phyloP scores from a whole-genome alignment of 1,140 invertebrate genomes.

The Ostrea edulis region DNA sequence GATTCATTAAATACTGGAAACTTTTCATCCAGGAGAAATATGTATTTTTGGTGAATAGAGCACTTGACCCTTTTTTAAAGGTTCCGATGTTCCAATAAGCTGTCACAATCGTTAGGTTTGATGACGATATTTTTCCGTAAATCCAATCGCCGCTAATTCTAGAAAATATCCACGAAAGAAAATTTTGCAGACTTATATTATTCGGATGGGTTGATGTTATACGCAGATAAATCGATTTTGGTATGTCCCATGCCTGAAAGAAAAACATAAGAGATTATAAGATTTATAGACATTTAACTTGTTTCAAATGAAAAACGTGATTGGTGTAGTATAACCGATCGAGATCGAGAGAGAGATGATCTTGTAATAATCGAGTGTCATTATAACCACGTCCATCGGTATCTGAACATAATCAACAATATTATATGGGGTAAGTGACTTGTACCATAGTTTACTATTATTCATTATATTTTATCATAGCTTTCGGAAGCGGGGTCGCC shows the following conservation, averaged over 20 bases:
- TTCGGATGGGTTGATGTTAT: not conserved
- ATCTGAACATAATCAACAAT: no score
- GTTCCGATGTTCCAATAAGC: conserved; percentile 68
- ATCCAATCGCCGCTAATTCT: not conserved
- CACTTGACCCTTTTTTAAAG: conserved; percentile 61
- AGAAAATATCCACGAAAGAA: not conserved
- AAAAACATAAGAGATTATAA: not conserved
- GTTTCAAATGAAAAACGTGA: no score
- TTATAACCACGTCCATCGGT: no score
- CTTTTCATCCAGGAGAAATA: conserved; percentile 61
- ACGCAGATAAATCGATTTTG: not conserved
- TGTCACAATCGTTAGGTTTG: conserved; percentile 65
- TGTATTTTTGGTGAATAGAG: conserved; percentile 23
- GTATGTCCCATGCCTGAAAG: not conserved
- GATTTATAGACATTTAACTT: no score
- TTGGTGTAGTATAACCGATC: no score
- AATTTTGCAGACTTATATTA: not conserved
- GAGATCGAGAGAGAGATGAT: no score
- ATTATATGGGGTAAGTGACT: no score
- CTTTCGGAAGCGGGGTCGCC: no score
- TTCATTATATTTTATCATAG: no score
- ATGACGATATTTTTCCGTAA: not conserved
- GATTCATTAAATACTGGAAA: conserved; percentile 58
- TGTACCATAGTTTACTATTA: no score
- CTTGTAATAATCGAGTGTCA: no score